Percentiles rank a stretch among this genome's conserved stretches.
phyloP scores from a whole-genome alignment of 2,797 vertebrate species.

The Myiotriccus ornatus region DNA sequence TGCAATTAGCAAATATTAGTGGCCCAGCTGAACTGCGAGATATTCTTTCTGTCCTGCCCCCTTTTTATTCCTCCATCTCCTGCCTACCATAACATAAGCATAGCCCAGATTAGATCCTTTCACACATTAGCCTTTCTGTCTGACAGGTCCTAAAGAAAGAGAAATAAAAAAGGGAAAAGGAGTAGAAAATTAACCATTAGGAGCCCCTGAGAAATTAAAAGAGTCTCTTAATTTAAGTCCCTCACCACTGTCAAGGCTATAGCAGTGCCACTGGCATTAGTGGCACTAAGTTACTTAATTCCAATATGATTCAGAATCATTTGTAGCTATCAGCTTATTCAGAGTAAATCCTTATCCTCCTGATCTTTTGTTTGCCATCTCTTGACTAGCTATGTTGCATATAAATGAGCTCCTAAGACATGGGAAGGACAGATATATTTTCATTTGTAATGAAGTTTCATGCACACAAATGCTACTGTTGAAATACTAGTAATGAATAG shows the following conservation, averaged over 20 bases:
- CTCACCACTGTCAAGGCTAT: neutral
- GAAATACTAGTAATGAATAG: neutral
- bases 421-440: neutral
- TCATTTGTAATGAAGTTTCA: neutral
- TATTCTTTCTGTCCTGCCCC: neutral
- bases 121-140: neutral
- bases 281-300: conserved; percentile 53
- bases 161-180: neutral
- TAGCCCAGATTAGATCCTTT: conserved; percentile 15
- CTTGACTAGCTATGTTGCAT: neutral
- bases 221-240: conserved; percentile 16
- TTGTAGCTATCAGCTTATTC: conserved; percentile 34
- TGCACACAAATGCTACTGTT: neutral
- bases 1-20: conserved; percentile 50
- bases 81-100: neutral
- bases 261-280: conserved; percentile 29
- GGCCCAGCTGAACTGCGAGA: neutral
- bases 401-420: neutral
- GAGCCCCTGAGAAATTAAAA: conserved; percentile 8
- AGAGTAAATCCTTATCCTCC: conserved; percentile 36
- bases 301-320: conserved; percentile 44
- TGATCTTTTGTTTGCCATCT: conserved; percentile 24
- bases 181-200: conserved; percentile 30
- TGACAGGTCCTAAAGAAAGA: neutral
- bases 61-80: neutral